phyloP scores from a whole-genome alignment of 1,140 invertebrate genomes.

The Aethina tumida region DNA sequence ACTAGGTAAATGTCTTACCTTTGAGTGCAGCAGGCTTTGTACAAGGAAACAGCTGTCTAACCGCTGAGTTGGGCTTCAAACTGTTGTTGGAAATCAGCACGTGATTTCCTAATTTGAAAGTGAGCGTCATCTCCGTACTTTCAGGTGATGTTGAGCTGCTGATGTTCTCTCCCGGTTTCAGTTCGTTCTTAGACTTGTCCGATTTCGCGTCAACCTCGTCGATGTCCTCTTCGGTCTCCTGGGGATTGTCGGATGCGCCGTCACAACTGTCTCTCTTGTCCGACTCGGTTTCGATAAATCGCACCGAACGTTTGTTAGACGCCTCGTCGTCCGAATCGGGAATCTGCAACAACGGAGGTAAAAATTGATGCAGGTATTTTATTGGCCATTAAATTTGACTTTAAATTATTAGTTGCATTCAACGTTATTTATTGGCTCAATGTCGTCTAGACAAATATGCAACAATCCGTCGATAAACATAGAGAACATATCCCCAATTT shows the following conservation, averaged over 20 bases:
- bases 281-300: conserved; percentile 38
- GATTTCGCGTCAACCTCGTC: conserved; percentile 1
- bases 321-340: conserved; percentile 40
- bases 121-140: conserved; percentile 42
- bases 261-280: conserved; percentile 25
- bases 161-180: conserved; percentile 1
- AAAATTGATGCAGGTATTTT: too few species aligned
- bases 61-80: conserved; percentile 59
- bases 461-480: too few species aligned
- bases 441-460: too few species aligned
- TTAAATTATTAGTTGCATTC: not conserved
- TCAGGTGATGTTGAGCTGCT: conserved; percentile 27
- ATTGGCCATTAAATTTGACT: too few species aligned
- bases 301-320: conserved; percentile 38
- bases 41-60: conserved; percentile 58
- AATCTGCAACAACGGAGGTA: conserved; percentile 17
- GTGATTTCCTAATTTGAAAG: conserved; percentile 49
- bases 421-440: conserved; percentile 4
- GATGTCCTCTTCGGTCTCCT: conserved; percentile 15
- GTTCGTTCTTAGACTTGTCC: not conserved
- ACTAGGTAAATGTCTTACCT: conserved; percentile 1
- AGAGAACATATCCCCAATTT: too few species aligned
- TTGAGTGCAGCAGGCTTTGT: conserved; percentile 23
- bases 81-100: conserved; percentile 47
- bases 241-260: conserved; percentile 22